Evolutionary conservation across 2,113 vertebrate genomes (phyloP).

Genomic region (Phylloscopus trochiloides): DNA sequence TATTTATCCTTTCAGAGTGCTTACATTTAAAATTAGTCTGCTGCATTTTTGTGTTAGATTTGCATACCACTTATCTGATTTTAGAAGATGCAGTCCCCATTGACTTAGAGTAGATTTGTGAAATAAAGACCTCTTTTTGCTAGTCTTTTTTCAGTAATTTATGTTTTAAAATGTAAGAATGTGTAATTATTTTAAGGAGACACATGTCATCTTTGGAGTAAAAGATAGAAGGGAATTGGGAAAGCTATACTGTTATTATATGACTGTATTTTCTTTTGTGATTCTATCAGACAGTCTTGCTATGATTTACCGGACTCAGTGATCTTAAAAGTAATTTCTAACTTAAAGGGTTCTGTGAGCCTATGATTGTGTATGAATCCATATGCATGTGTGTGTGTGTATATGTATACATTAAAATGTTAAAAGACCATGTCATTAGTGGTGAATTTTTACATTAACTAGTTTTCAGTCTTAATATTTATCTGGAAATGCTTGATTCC

Average conservation of each 20-base stretch:
- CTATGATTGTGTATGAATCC: not conserved
- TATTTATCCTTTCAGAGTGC: not conserved
- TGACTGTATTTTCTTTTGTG: not conserved
- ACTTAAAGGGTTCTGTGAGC: not conserved
- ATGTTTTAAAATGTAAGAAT: not conserved
- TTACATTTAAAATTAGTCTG: not conserved
- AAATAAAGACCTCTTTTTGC: not conserved
- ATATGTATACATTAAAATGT: not conserved
- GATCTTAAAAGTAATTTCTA: not conserved
- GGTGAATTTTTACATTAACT: not conserved
- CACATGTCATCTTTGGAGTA: not conserved
- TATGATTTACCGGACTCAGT: not conserved
- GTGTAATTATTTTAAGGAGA: not conserved
- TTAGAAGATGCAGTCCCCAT: not conserved
- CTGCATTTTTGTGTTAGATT: not conserved
- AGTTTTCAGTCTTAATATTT: not conserved
- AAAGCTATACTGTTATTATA: not conserved
- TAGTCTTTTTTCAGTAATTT: not conserved
- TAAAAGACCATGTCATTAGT: not conserved
- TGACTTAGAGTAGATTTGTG: not conserved
- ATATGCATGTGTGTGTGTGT: not conserved
- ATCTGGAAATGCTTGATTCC: not conserved
- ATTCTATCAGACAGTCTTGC: not conserved
- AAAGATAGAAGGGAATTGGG: not conserved
- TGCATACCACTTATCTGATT: not conserved